Evolutionary conservation across 2,888 invertebrate species (phyloP), one percentile per base, ranked within the genome.

Genomic region (Nudaria mundana): DNA sequence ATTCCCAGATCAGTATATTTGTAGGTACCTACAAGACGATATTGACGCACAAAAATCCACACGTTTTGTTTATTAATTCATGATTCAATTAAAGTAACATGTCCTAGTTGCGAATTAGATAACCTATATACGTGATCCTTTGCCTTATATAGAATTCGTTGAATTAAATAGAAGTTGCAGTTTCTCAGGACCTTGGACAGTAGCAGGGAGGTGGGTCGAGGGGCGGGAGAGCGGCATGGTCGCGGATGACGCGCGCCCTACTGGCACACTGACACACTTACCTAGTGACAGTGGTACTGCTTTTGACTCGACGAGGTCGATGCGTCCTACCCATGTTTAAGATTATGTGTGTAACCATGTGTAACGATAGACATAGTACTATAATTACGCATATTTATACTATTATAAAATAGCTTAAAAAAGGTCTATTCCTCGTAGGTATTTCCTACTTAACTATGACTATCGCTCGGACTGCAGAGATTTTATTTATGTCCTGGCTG

Each of bases 221-320:
- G 58, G 57, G 60, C 59, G 64, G 63, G 59, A 60, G 52, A 63
- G 68, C 67, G 71, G 71, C 83, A 81, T 66, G 86, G 85, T 69
- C 84, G 78, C 74, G 68, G 81, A 79, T 86, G 86, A 86, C 87
- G 87, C 86, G 85, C 84, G 88, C 70, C 89, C 89, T 69, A 88
- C 85, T 89, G 85, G 75, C 89, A 76, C 76, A 89, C 83, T 89
- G 84, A 85, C 88, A 85, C 85, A 89, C 81, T 89, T 86, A 86
- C 88, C 88, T 67, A 87, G 74, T 89, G 89, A 86, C 89, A 87
- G 84, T 89, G 89, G 83, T 79, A 86, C 87, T 87, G 79, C 85
- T 86, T 86, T 86, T 82, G 82, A 84, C 82, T 62, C 75, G 85
- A 42, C 86, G 86, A 87, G 87, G 87, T 81, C 87, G 74, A 80